These are phyloP conservation scores for Chiloscyllium punctatum DNA, from an alignment of 2,797 vertebrate genomes.

Conservation along the genomic window DNA sequence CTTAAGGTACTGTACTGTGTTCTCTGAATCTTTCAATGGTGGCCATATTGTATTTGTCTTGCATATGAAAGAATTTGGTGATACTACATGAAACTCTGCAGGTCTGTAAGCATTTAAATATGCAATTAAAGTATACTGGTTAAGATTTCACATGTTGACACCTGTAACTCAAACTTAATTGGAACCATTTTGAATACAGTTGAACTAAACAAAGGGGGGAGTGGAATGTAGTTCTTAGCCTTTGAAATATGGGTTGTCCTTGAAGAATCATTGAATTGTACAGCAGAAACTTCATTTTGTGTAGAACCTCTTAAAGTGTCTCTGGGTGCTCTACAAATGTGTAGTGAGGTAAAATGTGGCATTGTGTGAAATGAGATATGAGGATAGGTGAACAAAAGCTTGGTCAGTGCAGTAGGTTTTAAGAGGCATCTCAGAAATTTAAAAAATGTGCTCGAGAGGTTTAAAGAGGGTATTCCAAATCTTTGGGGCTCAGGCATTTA, in stretches of 20 bases:
- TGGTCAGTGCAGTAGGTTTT: background rate
- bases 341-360: background rate
- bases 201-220: background rate
- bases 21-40: background rate
- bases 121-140: background rate
- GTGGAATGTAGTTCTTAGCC: background rate
- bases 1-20: slow-evolving; percentile 72
- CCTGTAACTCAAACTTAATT: background rate
- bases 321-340: background rate
- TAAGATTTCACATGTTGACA: background rate
- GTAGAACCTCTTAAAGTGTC: background rate
- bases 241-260: background rate
- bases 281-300: background rate
- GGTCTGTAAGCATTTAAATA: background rate
- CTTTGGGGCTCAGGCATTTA: too few relatives aligned
- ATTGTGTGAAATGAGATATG: background rate
- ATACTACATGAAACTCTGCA: background rate
- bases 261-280: background rate
- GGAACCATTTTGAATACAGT: background rate
- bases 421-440: too few relatives aligned
- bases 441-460: too few relatives aligned
- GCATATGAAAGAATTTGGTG: background rate
- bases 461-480: too few relatives aligned
- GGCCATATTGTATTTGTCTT: background rate
- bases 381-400: background rate